These are phyloP conservation scores for Danio jaintianensis DNA, from an alignment of 2,797 vertebrate species.

Conservation along the genomic window DNA sequence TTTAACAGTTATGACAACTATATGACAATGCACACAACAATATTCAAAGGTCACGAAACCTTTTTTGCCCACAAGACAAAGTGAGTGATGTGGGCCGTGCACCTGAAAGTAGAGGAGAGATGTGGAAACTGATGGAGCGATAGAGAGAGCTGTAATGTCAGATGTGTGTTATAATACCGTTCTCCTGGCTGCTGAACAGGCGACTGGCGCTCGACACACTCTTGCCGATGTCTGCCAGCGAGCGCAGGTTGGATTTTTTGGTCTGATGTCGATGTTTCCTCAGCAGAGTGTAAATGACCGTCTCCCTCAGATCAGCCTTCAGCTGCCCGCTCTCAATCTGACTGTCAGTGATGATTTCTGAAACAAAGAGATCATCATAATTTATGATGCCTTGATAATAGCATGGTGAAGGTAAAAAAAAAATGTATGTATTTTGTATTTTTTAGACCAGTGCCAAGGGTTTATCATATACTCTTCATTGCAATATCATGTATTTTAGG, in stretches of 20 bases:
- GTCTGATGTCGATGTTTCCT: constrained; percentile 97
- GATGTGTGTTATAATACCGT: constrained; percentile 83
- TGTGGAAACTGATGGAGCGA: not conserved
- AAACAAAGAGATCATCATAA: not conserved
- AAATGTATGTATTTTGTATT: too few species aligned
- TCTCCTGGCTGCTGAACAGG: constrained; percentile 94
- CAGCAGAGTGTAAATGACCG: constrained; percentile 92
- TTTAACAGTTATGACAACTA: too few species aligned
- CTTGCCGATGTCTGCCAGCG: constrained; percentile 97
- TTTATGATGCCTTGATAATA: too few species aligned
- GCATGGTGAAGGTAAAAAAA: too few species aligned
- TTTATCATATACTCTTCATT: too few species aligned
- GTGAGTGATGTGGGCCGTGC: not conserved
- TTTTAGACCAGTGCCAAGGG: too few species aligned
- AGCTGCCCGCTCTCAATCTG: constrained; percentile 91
- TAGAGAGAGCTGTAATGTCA: constrained; percentile 58
- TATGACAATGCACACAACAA: too few species aligned
- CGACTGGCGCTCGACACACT: constrained; percentile 98
- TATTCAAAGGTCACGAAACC: too few species aligned
- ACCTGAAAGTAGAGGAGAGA: constrained; percentile 20
- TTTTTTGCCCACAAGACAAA: not conserved
- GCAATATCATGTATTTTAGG: too few species aligned
- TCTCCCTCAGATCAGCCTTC: constrained; percentile 91
- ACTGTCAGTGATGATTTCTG: constrained; percentile 92
- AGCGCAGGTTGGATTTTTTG: constrained; percentile 99